Evolutionary conservation across 2,797 vertebrate genomes (phyloP).

Genomic region (Eremophila alpestris): DNA sequence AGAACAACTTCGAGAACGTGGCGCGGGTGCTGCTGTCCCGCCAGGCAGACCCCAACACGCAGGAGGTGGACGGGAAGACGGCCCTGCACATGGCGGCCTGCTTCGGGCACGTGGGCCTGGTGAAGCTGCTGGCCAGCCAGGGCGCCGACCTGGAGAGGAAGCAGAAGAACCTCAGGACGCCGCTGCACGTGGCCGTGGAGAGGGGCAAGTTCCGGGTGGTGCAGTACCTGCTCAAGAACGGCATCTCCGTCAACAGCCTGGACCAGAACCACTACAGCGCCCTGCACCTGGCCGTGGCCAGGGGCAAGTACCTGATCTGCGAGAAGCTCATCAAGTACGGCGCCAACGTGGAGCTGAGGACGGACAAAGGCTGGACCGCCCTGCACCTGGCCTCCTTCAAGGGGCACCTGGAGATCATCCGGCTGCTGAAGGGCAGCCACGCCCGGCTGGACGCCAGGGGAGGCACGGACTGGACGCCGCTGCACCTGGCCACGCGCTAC

Average conservation of each 20-base stretch:
- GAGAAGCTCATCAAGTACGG: conserved; percentile 80
- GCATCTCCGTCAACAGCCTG: conserved; percentile 55
- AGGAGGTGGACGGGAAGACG: conserved; percentile 73
- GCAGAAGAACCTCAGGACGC: conserved; percentile 76
- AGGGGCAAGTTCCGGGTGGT: conserved; percentile 85
- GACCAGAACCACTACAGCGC: conserved; percentile 79
- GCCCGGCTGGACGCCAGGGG: conserved; percentile 75
- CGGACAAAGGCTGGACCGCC: conserved; percentile 83
- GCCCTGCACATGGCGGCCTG: conserved; percentile 83
- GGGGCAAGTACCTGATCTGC: conserved; percentile 84
- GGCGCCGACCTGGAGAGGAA: conserved; percentile 77
- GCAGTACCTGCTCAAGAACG: conserved; percentile 78
- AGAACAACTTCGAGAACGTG: conserved; percentile 88
- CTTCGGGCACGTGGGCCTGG: conserved; percentile 83
- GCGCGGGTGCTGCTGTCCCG: conserved; percentile 82
- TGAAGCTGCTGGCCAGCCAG: conserved; percentile 81
- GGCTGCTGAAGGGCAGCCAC: conserved; percentile 75
- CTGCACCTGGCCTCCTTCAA: conserved; percentile 84
- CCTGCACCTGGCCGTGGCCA: conserved; percentile 82
- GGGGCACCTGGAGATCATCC: conserved; percentile 79
- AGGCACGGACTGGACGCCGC: conserved; percentile 80
- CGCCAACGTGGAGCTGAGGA: conserved; percentile 74
- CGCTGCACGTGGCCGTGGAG: conserved; percentile 83
- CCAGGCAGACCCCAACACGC: conserved; percentile 56
- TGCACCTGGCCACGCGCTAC: conserved; percentile 85